These are phyloP conservation scores for Pristis pectinata DNA, from an alignment of 2,797 vertebrate species.

Conservation along the genomic window DNA sequence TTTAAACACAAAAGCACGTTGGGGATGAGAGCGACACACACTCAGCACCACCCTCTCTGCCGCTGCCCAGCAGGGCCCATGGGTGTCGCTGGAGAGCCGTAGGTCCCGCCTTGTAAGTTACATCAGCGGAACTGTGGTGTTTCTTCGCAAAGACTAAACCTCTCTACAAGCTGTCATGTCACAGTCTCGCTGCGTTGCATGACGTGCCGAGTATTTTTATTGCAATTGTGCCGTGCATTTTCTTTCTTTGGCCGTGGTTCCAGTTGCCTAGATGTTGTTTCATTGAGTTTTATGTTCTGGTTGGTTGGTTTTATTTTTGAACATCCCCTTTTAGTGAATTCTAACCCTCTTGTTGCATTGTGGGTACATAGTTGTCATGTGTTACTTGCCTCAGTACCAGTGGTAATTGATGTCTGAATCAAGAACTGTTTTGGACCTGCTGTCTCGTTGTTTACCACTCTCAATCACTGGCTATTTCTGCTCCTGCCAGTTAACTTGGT, in stretches of 20 bases:
- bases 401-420: background rate
- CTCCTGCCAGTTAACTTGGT: background rate
- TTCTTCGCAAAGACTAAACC: background rate
- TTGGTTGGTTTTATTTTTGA: background rate
- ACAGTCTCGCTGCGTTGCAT: background rate
- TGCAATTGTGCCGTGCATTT: background rate
- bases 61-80: background rate
- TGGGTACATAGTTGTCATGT: background rate
- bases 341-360: background rate
- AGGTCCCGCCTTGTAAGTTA: background rate
- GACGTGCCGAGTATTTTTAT: background rate
- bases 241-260: background rate
- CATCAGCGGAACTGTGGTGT: background rate
- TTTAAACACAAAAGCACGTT: too few relatives aligned
- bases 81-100: background rate
- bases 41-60: background rate
- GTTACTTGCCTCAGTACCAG: background rate
- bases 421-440: too few relatives aligned
- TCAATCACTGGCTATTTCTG: background rate
- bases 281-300: background rate
- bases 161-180: background rate
- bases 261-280: background rate
- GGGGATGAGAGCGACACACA: background rate
- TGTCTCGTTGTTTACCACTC: background rate
- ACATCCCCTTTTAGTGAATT: background rate